These are phyloP conservation scores for Lepetodrilus schrolli DNA, from an alignment of 2,888 invertebrate species.

Conservation along the genomic window DNA sequence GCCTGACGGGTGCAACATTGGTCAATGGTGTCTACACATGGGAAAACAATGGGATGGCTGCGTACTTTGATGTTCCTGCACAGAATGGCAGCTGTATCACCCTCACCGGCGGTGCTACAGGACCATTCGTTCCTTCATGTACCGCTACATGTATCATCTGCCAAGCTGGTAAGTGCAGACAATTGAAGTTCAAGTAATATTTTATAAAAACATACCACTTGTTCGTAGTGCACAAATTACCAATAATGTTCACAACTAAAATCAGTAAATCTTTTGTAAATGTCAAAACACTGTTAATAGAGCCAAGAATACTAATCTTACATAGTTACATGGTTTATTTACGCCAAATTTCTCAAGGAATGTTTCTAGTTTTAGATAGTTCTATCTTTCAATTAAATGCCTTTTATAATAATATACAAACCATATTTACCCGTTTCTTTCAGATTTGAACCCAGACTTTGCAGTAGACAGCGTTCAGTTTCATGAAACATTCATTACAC, in stretches of 20 bases:
- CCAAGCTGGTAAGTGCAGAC: not conserved
- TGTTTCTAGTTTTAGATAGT: not conserved
- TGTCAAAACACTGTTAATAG: not conserved
- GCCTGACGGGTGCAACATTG: not conserved
- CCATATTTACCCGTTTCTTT: not conserved
- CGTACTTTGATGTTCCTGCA: not conserved
- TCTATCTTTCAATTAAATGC: not conserved
- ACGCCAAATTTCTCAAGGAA: too few species aligned
- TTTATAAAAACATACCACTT: not conserved
- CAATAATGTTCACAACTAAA: not conserved
- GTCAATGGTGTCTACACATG: not conserved
- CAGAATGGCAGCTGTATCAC: not conserved
- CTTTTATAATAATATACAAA: not conserved
- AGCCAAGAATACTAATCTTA: not conserved
- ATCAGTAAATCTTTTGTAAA: not conserved
- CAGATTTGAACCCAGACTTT: slow-evolving; percentile 2
- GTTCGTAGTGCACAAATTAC: not conserved
- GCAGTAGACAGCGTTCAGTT: slow-evolving; percentile 12
- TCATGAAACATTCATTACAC: not conserved
- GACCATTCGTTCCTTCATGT: not conserved
- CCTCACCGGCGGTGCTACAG: not conserved
- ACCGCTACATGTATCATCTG: not conserved
- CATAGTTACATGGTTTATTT: not conserved
- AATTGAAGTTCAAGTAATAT: not conserved
- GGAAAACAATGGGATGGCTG: not conserved